A percentile compares a stretch with the other conserved stretches of the same genome.
Conservation (phyloP, 2,113 vertebrate species). For the Harpagus bidentatus region DNA sequence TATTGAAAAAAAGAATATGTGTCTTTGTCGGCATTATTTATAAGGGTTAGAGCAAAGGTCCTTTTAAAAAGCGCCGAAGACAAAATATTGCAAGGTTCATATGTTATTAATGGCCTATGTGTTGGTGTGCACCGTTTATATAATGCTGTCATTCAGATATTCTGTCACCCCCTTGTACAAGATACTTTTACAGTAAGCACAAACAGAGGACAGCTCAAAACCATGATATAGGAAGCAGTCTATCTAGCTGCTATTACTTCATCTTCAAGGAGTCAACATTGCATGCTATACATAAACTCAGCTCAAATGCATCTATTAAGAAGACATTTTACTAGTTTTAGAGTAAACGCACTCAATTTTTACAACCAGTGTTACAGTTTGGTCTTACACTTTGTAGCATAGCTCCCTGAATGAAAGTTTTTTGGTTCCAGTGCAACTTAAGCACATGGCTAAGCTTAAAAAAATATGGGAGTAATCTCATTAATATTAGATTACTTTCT, state of each 20-base stretch:
- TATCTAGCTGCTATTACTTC: neutral
- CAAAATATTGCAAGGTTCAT: slow-evolving; percentile 17
- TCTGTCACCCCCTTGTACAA: neutral
- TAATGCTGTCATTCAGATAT: neutral
- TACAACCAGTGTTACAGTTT: neutral
- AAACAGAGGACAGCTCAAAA: neutral
- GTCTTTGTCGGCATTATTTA: neutral
- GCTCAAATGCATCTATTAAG: neutral
- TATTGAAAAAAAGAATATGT: neutral
- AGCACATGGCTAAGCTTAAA: neutral
- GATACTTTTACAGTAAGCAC: neutral
- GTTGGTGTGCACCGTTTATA: neutral
- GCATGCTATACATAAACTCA: neutral
- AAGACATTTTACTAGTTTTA: neutral
- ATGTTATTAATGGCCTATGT: slow-evolving; percentile 3
- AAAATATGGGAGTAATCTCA: neutral
- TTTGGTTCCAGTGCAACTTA: neutral
- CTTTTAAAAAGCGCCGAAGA: slow-evolving; percentile 15
- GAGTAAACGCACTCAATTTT: neutral
- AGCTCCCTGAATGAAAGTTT: neutral
- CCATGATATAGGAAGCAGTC: neutral
- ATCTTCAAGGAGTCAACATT: neutral
- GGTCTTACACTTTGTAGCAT: neutral
- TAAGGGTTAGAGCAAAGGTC: slow-evolving; percentile 5
- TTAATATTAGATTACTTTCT: neutral